A percentile compares a stretch with the other conserved stretches of the same genome.
Conservation (phyloP, 2,797 vertebrate species). For the Margarornis squamiger region DNA sequence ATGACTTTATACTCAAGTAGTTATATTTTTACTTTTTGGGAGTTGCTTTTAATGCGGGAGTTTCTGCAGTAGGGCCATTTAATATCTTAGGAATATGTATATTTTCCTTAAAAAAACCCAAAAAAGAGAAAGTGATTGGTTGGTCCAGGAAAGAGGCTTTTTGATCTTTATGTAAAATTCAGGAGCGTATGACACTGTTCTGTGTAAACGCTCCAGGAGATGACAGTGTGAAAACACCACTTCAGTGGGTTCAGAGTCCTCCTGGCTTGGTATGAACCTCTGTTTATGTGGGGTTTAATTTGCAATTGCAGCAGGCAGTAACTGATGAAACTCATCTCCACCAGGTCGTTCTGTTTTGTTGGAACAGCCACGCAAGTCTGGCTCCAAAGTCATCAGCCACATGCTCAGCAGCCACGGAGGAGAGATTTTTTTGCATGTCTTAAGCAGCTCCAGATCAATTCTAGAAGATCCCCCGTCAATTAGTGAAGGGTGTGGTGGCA, state of each 20-base stretch:
- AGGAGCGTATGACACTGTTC: not conserved
- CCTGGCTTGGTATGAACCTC: not conserved
- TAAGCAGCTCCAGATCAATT: conserved; percentile 96
- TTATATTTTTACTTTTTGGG: not conserved
- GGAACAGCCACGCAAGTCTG: conserved; percentile 96
- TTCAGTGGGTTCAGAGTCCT: not conserved
- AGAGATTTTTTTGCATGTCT: conserved; percentile 95
- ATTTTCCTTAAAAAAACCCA: not conserved
- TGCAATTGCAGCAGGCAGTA: not conserved
- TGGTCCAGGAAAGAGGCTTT: not conserved
- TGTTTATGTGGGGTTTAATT: not conserved
- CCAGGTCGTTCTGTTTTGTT: conserved; percentile 93
- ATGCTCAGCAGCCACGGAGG: conserved; percentile 99
- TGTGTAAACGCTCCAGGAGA: not conserved
- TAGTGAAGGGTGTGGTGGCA: conserved; percentile 95
- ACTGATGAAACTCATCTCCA: not conserved
- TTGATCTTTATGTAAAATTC: not conserved
- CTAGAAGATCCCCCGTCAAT: conserved; percentile 98
- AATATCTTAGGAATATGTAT: too few relatives aligned
- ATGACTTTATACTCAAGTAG: not conserved
- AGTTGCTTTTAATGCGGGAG: not conserved
- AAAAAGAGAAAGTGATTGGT: not conserved
- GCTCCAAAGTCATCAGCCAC: conserved; percentile 98
- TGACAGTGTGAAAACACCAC: not conserved
- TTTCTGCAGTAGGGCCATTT: not conserved